Conservation (phyloP, 2,113 vertebrate species). For the Clarias gariepinus region DNA sequence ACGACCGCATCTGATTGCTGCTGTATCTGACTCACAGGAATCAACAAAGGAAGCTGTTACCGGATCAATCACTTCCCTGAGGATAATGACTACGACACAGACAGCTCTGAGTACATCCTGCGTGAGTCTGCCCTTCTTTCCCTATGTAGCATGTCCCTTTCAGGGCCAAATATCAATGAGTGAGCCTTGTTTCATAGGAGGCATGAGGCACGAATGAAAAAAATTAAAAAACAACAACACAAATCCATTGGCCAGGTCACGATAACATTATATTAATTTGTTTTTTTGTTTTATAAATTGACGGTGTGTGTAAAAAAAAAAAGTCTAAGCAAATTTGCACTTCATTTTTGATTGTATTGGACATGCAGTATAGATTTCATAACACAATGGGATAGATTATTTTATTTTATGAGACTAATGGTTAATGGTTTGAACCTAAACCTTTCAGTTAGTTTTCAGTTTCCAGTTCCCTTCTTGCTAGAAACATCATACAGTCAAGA, state of each 20-base stretch:
- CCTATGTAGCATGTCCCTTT: not conserved
- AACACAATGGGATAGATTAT: not conserved
- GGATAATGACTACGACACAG: conserved; percentile 94
- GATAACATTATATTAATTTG: not conserved
- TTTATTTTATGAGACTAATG: not conserved
- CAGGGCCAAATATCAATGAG: not conserved
- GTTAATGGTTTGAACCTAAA: not conserved
- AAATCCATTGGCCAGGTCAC: not conserved
- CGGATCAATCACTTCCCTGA: conserved; percentile 97
- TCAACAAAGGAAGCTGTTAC: conserved; percentile 94
- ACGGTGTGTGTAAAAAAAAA: not conserved
- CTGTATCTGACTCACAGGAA: conserved; percentile 71
- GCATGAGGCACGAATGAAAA: not conserved
- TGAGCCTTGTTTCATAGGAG: not conserved
- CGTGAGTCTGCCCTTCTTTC: conserved; percentile 79
- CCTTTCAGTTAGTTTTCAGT: not conserved
- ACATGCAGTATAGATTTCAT: not conserved
- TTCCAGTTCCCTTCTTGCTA: not conserved
- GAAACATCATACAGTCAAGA: not conserved
- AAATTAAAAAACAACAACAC: no score
- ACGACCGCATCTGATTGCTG: conserved; percentile 15
- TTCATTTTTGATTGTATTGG: not conserved
- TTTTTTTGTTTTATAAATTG: not conserved
- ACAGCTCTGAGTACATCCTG: conserved; percentile 95
- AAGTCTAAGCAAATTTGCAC: not conserved